Evolutionary conservation across 2,888 invertebrate species (phyloP).

Genomic region (Nemapogon koenigi): DNA sequence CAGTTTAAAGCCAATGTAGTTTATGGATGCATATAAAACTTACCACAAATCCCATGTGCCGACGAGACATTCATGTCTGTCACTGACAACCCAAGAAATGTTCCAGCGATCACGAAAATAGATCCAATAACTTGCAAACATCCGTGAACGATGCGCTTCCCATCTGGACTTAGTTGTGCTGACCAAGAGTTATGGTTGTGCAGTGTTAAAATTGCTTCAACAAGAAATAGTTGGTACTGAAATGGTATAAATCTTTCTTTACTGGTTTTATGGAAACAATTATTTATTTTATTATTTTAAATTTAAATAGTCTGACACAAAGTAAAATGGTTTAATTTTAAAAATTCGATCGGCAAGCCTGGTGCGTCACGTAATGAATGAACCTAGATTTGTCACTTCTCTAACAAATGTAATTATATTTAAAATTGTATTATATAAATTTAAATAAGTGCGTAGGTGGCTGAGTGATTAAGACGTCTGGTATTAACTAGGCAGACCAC

Average conservation of each 20-base stretch:
- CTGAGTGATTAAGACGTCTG: no score
- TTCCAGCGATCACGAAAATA: constrained; percentile 54
- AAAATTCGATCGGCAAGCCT: no score
- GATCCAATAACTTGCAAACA: constrained; percentile 58
- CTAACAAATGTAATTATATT: no score
- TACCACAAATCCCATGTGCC: constrained; percentile 55
- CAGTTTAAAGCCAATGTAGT: no score
- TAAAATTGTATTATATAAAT: no score
- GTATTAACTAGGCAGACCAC: no score
- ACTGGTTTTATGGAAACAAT: neutral
- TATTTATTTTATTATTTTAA: neutral
- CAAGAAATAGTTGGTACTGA: constrained; percentile 57
- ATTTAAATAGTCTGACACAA: no score
- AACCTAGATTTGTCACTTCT: no score
- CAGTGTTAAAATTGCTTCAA: constrained; percentile 53
- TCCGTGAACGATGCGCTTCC: constrained; percentile 55
- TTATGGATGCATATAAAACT: constrained; percentile 18
- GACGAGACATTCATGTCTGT: constrained; percentile 34
- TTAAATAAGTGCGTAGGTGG: no score
- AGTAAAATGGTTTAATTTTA: no score
- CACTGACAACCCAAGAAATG: constrained; percentile 47
- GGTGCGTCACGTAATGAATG: no score
- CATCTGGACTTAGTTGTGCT: constrained; percentile 39
- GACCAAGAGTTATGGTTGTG: constrained; percentile 59
- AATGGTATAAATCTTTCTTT: constrained; percentile 18